Conservation (phyloP, 2,113 vertebrate species). For the Halcyon senegalensis region DNA sequence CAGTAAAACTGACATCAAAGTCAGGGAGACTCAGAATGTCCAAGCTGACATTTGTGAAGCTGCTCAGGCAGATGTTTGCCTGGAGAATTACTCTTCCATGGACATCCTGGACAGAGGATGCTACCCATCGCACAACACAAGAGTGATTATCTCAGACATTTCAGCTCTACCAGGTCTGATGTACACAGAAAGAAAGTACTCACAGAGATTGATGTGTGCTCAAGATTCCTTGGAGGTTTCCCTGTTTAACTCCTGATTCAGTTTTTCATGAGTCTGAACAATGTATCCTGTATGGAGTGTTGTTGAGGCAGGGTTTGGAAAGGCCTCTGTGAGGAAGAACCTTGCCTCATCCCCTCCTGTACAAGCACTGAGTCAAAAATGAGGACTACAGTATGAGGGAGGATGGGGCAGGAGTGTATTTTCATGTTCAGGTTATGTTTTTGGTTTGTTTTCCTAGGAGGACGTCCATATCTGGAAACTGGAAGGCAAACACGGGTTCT, state of each 20-base stretch:
- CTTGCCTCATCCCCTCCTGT: background rate
- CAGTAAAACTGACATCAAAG: background rate
- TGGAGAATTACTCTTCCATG: background rate
- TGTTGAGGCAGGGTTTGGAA: conserved; percentile 32
- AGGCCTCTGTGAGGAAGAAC: conserved; percentile 25
- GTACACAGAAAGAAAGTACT: conserved; percentile 41
- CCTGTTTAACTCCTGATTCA: conserved; percentile 29
- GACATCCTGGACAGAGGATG: background rate
- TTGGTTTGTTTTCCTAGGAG: conserved; percentile 83
- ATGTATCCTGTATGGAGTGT: background rate
- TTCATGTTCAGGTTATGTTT: background rate
- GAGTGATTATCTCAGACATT: background rate
- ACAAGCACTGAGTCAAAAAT: conserved; percentile 7
- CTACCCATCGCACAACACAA: background rate
- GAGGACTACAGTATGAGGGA: background rate
- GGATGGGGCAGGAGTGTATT: conserved; percentile 27
- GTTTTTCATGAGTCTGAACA: conserved; percentile 16
- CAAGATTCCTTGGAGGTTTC: conserved; percentile 41
- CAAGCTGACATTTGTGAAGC: background rate
- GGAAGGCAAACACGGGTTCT: conserved; percentile 98
- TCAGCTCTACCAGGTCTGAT: background rate
- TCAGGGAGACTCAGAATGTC: background rate
- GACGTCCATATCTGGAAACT: conserved; percentile 97
- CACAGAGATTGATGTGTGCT: conserved; percentile 21
- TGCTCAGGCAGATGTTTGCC: background rate